A percentile compares a stretch with the other conserved stretches of the same genome.
Evolutionary conservation across 1,140 invertebrate genomes (phyloP).

Genomic region (Lepidurus arcticus): DNA sequence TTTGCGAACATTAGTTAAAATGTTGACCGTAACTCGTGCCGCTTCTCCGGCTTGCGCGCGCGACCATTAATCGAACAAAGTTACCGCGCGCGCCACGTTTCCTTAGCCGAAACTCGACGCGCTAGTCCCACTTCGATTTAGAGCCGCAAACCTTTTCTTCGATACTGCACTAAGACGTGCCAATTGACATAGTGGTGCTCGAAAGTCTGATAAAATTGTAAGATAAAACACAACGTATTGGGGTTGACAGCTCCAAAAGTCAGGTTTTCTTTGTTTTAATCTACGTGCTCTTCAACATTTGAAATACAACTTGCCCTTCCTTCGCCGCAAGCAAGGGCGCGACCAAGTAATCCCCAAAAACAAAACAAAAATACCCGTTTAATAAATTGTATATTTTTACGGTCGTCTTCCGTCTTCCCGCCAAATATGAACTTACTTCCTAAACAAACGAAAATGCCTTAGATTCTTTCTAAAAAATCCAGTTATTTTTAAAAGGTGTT

Average conservation of each 20-base stretch:
- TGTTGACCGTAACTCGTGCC: too few relatives aligned
- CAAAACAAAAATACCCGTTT: neutral
- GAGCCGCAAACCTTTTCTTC: too few relatives aligned
- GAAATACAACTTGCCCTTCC: constrained; percentile 13
- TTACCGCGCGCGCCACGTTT: too few relatives aligned
- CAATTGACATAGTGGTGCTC: neutral
- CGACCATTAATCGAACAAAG: too few relatives aligned
- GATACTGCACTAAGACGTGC: neutral
- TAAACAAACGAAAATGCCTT: neutral
- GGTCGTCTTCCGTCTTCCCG: too few relatives aligned
- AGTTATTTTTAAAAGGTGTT: too few relatives aligned
- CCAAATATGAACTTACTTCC: too few relatives aligned
- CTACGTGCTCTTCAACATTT: neutral
- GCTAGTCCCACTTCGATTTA: too few relatives aligned
- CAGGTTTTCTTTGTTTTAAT: neutral
- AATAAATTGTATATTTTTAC: too few relatives aligned
- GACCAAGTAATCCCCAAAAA: neutral
- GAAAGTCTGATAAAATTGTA: neutral
- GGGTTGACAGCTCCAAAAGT: neutral
- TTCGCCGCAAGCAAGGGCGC: neutral
- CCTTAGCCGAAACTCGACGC: too few relatives aligned
- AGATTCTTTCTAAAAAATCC: neutral
- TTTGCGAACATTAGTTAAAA: too few relatives aligned
- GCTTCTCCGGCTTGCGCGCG: too few relatives aligned
- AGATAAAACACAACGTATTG: neutral